Evolutionary conservation across 2,797 vertebrate species (phyloP), one percentile per base, ranked within the genome.

Genomic region (Chaenodraco wilsoni): DNA sequence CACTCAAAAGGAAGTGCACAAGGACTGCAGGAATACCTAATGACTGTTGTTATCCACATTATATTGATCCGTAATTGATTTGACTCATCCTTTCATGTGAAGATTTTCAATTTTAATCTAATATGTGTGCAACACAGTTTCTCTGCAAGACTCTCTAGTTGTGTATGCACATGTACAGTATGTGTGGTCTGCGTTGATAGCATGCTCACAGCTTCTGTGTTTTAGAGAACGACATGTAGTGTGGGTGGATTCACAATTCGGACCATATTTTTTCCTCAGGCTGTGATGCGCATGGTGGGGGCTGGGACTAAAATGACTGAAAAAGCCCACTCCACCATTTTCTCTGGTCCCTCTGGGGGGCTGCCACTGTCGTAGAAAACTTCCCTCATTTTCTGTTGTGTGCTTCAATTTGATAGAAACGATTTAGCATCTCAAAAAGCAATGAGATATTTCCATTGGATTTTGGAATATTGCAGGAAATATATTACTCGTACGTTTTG

Each of bases 161-260:
- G 72, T 59, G 55, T 60, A 46, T 63, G 55, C 19, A 60, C 58
- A 23, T 64, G 48, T 37, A 7, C 33, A 37, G 33, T n/a, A 69
- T 27, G 55, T 69, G 78, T 54, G 70, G 55, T 43, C 0, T 6
- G 51, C 3, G 0, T 41, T 62, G 33, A 78, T 69, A 72, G 69
- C 50, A 19, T 10, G 41, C 60, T 69, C 31, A 14, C 46, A 76
- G 49, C 59, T 79, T 54, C 19, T 54, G 49, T 67, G 74, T 80
- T 79, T 76, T 72, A 55, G 72, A 69, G 72, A 84, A 79, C 72
- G 81, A 85, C 77, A 84, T 62, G 49, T 31, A 62, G 77, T 71
- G 86, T 88, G 84, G 88, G 83, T 77, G 87, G 84, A 84, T 85
- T 87, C 81, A 76, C 76, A 77, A 52, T 80, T 82, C 48, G 65